Evolutionary conservation across 2,113 vertebrate genomes (phyloP).

Genomic region (Pimephales promelas): DNA sequence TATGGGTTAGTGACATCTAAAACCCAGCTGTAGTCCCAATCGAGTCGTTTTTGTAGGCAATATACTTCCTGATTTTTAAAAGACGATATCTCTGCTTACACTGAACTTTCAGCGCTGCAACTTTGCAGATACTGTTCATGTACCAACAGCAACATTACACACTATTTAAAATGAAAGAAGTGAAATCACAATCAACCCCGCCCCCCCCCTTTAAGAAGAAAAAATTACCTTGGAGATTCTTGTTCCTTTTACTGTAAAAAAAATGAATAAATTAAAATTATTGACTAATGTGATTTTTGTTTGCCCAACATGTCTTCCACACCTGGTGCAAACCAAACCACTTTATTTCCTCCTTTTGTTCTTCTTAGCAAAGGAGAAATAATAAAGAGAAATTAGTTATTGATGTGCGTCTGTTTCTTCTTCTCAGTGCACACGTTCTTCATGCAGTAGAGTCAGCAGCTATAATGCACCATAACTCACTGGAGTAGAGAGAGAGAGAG

Average conservation of each 20-base stretch:
- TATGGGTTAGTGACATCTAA: no score
- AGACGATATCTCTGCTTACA: no score
- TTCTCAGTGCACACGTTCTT: conserved; percentile 46
- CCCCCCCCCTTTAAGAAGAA: no score
- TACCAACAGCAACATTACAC: no score
- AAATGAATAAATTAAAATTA: not conserved
- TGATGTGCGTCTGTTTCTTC: conserved; percentile 37
- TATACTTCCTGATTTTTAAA: no score
- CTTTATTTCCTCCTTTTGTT: conserved; percentile 32
- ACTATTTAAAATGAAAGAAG: no score
- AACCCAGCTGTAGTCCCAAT: no score
- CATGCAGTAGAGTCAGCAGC: conserved; percentile 52
- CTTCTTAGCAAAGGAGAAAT: conserved; percentile 34
- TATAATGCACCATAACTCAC: conserved; percentile 32
- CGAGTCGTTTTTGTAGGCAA: no score
- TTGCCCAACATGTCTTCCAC: not conserved
- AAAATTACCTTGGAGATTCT: not conserved
- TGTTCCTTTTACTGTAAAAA: not conserved
- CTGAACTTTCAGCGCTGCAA: no score
- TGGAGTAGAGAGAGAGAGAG: not conserved
- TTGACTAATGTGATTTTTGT: not conserved
- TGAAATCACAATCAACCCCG: no score
- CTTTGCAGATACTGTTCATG: no score
- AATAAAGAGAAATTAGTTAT: conserved; percentile 58
- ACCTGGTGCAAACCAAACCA: not conserved